These are phyloP conservation scores for Harpalus rufipes DNA, from an alignment of 2,888 invertebrate genomes.

Conservation along the genomic window DNA sequence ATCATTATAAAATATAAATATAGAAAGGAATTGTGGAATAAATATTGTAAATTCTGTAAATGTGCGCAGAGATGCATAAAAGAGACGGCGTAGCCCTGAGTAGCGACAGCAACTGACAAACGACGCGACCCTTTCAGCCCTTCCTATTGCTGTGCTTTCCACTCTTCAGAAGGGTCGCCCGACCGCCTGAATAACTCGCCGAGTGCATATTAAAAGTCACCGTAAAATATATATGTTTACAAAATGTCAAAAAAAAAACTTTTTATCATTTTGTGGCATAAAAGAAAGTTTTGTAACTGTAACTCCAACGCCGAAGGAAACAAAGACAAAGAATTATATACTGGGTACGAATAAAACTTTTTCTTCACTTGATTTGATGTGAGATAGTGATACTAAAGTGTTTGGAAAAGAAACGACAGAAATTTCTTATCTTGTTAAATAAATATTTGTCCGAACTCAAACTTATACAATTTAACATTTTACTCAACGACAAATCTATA, in stretches of 20 bases:
- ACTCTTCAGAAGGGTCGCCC: conserved; percentile 36
- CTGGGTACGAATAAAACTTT: conserved; percentile 42
- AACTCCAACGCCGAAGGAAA: conserved; percentile 46
- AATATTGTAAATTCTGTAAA: conserved; percentile 27
- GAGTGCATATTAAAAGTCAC: conserved; percentile 62
- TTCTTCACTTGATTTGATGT: conserved; percentile 48
- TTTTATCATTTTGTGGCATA: conserved; percentile 56
- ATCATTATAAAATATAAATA: conserved; percentile 2
- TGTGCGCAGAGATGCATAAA: conserved; percentile 45
- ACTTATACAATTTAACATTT: conserved; percentile 14
- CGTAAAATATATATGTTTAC: conserved; percentile 62
- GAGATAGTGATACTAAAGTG: conserved; percentile 42
- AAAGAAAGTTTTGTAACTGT: conserved; percentile 40
- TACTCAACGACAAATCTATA: conserved; percentile 2
- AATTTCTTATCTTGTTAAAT: conserved; percentile 32
- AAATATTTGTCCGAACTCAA: conserved; percentile 29
- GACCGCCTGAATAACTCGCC: conserved; percentile 44
- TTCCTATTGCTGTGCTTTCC: conserved; percentile 14
- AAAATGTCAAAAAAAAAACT: conserved; percentile 51
- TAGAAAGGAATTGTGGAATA: background rate
- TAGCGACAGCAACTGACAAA: conserved; percentile 20
- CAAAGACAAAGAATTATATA: conserved; percentile 42
- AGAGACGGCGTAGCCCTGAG: conserved; percentile 15
- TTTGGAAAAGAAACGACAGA: conserved; percentile 33
- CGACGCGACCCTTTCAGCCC: conserved; percentile 45